phyloP scores from a whole-genome alignment of 2,113 vertebrate species.

The Laticauda laticaudata region DNA sequence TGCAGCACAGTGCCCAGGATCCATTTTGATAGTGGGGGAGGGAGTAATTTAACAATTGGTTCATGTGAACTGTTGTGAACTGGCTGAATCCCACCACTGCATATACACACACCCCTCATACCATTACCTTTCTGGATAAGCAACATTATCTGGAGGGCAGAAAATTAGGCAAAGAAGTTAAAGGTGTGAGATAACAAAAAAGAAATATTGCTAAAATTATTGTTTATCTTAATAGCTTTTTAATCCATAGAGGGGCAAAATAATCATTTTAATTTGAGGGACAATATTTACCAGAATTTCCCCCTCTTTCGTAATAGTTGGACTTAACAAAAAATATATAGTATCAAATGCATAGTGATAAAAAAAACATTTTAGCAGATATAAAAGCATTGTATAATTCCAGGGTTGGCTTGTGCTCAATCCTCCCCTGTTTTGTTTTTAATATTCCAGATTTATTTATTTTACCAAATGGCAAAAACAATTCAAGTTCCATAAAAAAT shows the following conservation, averaged over 20 bases:
- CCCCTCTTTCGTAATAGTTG: neutral
- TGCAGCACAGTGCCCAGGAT: no score
- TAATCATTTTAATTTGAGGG: neutral
- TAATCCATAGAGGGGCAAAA: neutral
- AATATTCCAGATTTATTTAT: neutral
- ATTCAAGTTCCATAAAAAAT: neutral
- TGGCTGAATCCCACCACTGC: no score
- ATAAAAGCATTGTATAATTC: neutral
- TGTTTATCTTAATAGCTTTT: neutral
- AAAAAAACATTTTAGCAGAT: neutral
- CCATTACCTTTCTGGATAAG: neutral
- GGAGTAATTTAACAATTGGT: no score
- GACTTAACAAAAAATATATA: neutral
- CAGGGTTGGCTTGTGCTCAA: neutral
- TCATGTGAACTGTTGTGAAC: no score
- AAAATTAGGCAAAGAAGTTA: neutral
- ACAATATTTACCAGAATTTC: neutral
- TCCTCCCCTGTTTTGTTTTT: neutral
- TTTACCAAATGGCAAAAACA: neutral
- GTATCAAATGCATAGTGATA: neutral
- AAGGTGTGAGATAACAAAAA: neutral
- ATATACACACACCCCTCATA: neutral
- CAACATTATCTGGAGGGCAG: neutral
- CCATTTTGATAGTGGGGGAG: no score
- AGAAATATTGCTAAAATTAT: neutral